phyloP scores from a whole-genome alignment of 2,113 vertebrate genomes.

The Eolophus roseicapilla region DNA sequence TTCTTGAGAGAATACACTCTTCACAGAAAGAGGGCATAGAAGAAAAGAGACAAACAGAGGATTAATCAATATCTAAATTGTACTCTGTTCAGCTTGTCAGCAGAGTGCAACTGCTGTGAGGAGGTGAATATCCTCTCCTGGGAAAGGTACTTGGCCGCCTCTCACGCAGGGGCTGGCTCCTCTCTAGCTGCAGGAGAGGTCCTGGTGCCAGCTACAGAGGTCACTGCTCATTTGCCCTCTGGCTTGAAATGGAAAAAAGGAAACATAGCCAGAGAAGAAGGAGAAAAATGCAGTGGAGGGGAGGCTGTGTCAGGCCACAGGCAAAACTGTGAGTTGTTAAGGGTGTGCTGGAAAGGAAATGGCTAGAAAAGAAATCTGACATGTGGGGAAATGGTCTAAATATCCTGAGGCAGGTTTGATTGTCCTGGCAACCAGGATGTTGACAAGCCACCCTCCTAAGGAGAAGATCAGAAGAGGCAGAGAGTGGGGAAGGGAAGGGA shows the following conservation, averaged over 20 bases:
- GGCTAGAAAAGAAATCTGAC: not conserved
- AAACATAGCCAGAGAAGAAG: not conserved
- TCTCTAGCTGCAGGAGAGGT: constrained; percentile 1
- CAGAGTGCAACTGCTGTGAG: not conserved
- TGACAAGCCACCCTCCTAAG: not conserved
- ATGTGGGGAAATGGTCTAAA: not conserved
- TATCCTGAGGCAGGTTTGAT: not conserved
- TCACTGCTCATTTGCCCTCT: constrained; percentile 49
- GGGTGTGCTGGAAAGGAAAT: not conserved
- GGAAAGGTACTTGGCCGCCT: constrained; percentile 32
- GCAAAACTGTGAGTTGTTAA: not conserved
- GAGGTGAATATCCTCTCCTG: not conserved
- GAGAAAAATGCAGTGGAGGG: not conserved
- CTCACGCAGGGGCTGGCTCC: not conserved
- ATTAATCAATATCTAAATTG: constrained; percentile 47
- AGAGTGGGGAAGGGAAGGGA: not conserved
- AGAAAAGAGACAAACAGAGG: not conserved
- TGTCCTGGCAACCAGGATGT: not conserved
- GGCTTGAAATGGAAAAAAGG: constrained; percentile 39
- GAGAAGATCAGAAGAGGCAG: not conserved
- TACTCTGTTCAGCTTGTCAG: not conserved
- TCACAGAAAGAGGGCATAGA: not conserved
- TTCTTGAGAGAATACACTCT: not conserved
- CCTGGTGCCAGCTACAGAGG: constrained; percentile 48
- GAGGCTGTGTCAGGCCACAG: not conserved